Evolutionary conservation across 1,140 invertebrate species (phyloP), one percentile per base, ranked within the genome.

Genomic region (Chironomus tepperi): DNA sequence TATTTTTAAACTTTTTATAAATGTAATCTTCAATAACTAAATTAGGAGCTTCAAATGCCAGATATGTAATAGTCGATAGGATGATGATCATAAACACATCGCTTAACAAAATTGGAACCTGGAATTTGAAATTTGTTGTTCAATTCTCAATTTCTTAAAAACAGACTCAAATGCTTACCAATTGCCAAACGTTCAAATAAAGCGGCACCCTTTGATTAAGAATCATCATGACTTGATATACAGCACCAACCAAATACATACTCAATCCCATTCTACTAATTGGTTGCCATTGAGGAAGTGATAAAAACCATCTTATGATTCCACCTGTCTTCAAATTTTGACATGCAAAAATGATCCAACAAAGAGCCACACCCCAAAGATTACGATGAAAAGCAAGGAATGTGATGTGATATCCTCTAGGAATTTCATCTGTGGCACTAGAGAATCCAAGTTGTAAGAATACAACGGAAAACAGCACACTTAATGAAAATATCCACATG

Each of bases 321-420:
- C 87, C 87, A 77, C 84, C 87, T 76, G 84, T 84, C 73, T 84
- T 57, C 1, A 57, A 85, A 72, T 83, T 82, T 7, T 81, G 78
- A 76, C 87, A 87, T 2, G 85, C 84, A 74, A 87, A 86, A 8
- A 88, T 83, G 3, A 89, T 82, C 88, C 87, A 89, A 7, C 80
- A 79, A 3, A 89, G 34, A 0, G 80, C 81, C 0, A 86, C 3
- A 0, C 82, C 80, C 82, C 87, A 89, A 0, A 79, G 77, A 15
- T 83, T 82, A 12, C 87, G 79, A 43, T 85, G 81, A 0, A 88
- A 76, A 12, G 83, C 83, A 0, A 84, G 84, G 74, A 88, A 88
- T 18, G 87, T 78, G 7, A 87, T 83, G 0, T 84, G 83, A 0
- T 84, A 81, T 75, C 82, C 81, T 21, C 18, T 12, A 21, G 42